Percentiles rank a stretch among this genome's conserved stretches.
phyloP scores from a whole-genome alignment of 2,888 invertebrate genomes.

The Chironomus riparius region DNA sequence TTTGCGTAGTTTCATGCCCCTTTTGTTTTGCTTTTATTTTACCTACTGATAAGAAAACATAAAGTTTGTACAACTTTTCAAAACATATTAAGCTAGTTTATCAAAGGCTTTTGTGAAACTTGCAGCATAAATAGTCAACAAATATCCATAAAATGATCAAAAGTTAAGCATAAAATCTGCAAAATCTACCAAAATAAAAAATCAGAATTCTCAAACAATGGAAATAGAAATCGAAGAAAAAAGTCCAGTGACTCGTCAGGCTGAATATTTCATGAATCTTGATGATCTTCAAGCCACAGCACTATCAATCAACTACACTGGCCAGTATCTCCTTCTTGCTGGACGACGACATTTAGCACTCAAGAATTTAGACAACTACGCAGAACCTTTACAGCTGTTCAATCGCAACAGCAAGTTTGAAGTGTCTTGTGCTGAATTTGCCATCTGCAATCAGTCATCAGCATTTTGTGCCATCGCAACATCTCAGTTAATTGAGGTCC shows the following conservation, averaged over 20 bases:
- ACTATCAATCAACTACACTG: constrained; percentile 83
- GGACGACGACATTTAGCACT: constrained; percentile 67
- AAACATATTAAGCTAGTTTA: too few species aligned
- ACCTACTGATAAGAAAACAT: too few species aligned
- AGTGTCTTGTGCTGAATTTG: constrained; percentile 88
- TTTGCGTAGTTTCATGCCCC: too few species aligned
- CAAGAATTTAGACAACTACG: constrained; percentile 56
- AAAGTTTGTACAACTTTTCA: too few species aligned
- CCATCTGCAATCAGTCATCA: constrained; percentile 65
- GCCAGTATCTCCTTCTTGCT: constrained; percentile 75
- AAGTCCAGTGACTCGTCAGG: neutral
- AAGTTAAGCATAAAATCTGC: too few species aligned
- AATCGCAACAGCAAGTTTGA: constrained; percentile 88
- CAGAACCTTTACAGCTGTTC: constrained; percentile 57
- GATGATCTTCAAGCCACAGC: constrained; percentile 78
- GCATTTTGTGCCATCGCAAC: constrained; percentile 84
- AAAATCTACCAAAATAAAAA: too few species aligned
- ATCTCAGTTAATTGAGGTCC: constrained; percentile 74
- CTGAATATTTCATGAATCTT: neutral
- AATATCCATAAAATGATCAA: too few species aligned
- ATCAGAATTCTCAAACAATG: neutral
- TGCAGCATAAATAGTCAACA: too few species aligned
- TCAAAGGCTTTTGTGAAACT: too few species aligned
- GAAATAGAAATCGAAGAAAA: neutral
- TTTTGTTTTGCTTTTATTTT: too few species aligned